Evolutionary conservation across 2,113 vertebrate species (phyloP), one percentile per base, ranked within the genome.

Genomic region (Paralichthys olivaceus): DNA sequence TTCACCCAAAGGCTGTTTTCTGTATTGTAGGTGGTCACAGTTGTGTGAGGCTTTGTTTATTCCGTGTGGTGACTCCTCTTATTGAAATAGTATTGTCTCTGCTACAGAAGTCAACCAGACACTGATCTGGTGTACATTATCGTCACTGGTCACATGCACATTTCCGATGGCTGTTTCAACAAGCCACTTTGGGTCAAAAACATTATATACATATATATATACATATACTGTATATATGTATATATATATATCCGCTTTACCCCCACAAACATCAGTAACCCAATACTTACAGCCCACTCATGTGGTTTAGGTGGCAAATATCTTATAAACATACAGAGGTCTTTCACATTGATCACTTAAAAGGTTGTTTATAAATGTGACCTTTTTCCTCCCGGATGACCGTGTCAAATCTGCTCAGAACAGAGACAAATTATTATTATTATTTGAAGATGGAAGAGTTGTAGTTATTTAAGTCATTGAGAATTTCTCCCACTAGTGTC

Each of bases 291-390:
- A 28, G 81, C 91, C 90, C 87, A 92, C 87, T 87, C 87, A 74
- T 90, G 92, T 90, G 90, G 91, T 89, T 88, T 84, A 80, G 83
- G 89, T 89, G 89, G 87, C 91, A 89, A 77, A 91, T 87, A 83
- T 88, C 69, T 75, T 84, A 69, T 90, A 92, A 93, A 92, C 92
- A 90, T 40, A 58, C 67, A 72, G 71, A 87, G 49, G 59, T 73
- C 80, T 77, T 68, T 89, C 70, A 90, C 75, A 75, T 79, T 57
- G 72, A 72, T 69, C 47, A 68, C 74, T 82, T 81, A 74, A 69
- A 84, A 64, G 57, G 63, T 70, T 77, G 77, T 86, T 77, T 75
- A 69, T 58, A 82, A 71, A 70, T 51, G 47, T 60, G 37, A 20
- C 13, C 57, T 69, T 63, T 59, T 63, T 72, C 34, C 32, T 57